Conservation (phyloP, 2,113 vertebrate species). For the Morone chrysops region DNA sequence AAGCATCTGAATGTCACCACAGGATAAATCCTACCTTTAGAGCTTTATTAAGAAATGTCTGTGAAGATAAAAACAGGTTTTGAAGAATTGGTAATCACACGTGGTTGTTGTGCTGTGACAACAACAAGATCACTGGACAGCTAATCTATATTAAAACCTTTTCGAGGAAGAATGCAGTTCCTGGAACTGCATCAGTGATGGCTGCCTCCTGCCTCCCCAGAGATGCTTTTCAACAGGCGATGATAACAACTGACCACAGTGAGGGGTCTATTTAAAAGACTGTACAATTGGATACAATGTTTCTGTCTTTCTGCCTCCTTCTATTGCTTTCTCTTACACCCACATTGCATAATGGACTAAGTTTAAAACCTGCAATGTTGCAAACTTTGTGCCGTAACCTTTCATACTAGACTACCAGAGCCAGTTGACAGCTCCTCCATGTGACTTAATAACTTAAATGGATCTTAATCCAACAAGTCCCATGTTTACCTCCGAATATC, state of each 20-base stretch:
- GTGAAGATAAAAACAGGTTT: constrained; percentile 8
- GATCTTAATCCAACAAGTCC: constrained; percentile 52
- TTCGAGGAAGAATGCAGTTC: constrained; percentile 64
- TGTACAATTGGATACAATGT: constrained; percentile 37
- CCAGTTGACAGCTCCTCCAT: constrained; percentile 36
- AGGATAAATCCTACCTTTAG: neutral
- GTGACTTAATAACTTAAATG: constrained; percentile 45
- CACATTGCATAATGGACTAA: neutral
- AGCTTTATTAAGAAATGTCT: neutral
- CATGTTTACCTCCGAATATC: constrained; percentile 16
- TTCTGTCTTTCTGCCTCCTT: neutral
- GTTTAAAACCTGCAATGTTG: neutral
- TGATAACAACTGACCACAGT: constrained; percentile 52
- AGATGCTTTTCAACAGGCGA: constrained; percentile 49
- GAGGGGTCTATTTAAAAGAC: constrained; percentile 57
- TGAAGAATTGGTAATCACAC: neutral
- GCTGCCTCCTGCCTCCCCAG: constrained; percentile 44
- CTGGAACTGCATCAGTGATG: constrained; percentile 45
- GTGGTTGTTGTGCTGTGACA: constrained; percentile 10
- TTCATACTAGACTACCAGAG: neutral
- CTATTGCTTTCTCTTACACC: constrained; percentile 7
- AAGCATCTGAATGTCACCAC: neutral
- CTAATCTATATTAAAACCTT: constrained; percentile 64
- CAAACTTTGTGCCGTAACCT: constrained; percentile 3
- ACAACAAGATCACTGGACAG: constrained; percentile 21